Evolutionary conservation across 2,888 invertebrate genomes (phyloP), one percentile per base, ranked within the genome.

Genomic region (Eilema sororculum): DNA sequence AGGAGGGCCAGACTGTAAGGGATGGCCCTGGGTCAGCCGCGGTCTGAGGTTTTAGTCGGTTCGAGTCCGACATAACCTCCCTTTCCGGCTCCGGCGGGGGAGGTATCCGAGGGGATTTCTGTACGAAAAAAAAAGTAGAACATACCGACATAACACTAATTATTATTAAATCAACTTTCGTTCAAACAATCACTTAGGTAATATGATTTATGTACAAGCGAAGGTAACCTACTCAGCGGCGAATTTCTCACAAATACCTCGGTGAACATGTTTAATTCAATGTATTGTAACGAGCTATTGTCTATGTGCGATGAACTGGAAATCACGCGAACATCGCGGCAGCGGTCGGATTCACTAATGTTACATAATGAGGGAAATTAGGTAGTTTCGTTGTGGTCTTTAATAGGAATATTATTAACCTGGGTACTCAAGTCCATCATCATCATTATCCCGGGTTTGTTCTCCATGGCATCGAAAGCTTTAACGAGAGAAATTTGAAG

Each of bases 191-290:
- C 16, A 20, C 22, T 58, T 24, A 69, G 33, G 59, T 64, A 24
- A 56, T 37, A 69, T 67, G 24, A 64, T 33, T n/a, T 65, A 8
- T 52, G n/a, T 65, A 65, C 28, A 33, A 60, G 60, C 60, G 8
- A 52, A 52, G 52, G 52, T 52, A n/a, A 12, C n/a, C 16, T 52
- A 67, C 52, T 37, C 30, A 30, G 20, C 64, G n/a, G 65, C 61
- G 56, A 67, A 62, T 56, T 63, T 67, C 56, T 57, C 20, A 71
- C 66, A 68, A 73, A 80, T 79, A 80, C 78, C 69, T 68, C 30
- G 76, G 79, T 81, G 78, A 79, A 73, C 70, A 65, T 71, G 76
- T 79, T 71, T 80, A 78, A 79, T 80, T 80, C 74, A 75, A 76
- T 72, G 76, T 72, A 71, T 63, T 71, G 81, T 76, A 80, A 80